A percentile compares a stretch with the other conserved stretches of the same genome.
phyloP scores from a whole-genome alignment of 2,113 vertebrate species.

The Paraplagusia blochii region DNA sequence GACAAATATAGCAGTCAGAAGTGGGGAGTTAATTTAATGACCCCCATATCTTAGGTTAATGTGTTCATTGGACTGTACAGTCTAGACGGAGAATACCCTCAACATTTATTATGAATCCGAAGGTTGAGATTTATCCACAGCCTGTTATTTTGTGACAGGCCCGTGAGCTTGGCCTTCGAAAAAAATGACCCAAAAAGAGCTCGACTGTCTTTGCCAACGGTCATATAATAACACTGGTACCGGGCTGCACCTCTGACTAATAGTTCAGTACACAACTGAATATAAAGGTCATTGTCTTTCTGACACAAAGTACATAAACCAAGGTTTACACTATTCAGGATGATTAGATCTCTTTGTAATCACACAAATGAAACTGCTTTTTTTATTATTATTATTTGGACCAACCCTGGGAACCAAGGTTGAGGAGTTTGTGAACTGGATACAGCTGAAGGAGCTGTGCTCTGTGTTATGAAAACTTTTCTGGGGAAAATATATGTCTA shows the following conservation, averaged over 20 bases:
- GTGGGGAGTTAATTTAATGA: conserved; percentile 49
- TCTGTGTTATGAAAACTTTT: too few species aligned
- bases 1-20: conserved; percentile 32
- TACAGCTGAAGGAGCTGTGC: too few species aligned
- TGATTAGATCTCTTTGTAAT: too few species aligned
- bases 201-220: conserved; percentile 49
- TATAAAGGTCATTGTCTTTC: not conserved
- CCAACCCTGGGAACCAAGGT: too few species aligned
- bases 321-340: not conserved
- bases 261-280: conserved; percentile 32
- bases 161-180: conserved; percentile 46
- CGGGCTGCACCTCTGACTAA: conserved; percentile 24
- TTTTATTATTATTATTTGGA: too few species aligned
- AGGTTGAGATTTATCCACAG: conserved; percentile 45
- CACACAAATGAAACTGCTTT: too few species aligned
- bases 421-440: too few species aligned
- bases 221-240: conserved; percentile 32
- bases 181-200: conserved; percentile 44
- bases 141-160: conserved; percentile 50
- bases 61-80: conserved; percentile 53
- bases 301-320: conserved; percentile 30
- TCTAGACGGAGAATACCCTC: conserved; percentile 50
- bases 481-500: too few species aligned
- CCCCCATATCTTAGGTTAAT: conserved; percentile 50
- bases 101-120: conserved; percentile 46